phyloP scores from a whole-genome alignment of 2,888 invertebrate species.

The Branchellion lobata region DNA sequence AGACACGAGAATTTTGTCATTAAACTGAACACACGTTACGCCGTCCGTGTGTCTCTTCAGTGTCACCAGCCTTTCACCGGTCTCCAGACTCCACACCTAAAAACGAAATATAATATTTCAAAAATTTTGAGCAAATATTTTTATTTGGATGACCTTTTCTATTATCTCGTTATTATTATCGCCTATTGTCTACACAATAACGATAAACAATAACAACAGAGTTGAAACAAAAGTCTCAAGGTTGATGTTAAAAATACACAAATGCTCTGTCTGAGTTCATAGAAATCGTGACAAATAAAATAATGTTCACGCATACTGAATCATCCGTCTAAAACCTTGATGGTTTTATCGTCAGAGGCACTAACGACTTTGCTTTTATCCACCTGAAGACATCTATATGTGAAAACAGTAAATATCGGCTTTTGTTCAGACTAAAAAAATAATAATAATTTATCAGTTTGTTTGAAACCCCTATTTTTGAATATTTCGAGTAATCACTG shows the following conservation, averaged over 20 bases:
- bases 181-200: too few species aligned
- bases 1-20: slow-evolving; percentile 65
- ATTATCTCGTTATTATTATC: too few species aligned
- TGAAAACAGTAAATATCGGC: neutral
- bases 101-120: slow-evolving; percentile 50
- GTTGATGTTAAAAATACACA: too few species aligned
- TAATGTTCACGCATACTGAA: neutral
- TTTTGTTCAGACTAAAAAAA: too few species aligned
- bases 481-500: too few species aligned
- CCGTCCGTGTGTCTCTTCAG: slow-evolving; percentile 65
- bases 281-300: too few species aligned
- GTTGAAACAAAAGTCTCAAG: neutral
- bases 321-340: slow-evolving; percentile 61
- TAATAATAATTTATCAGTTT: too few species aligned
- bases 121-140: too few species aligned
- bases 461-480: too few species aligned
- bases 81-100: slow-evolving; percentile 65
- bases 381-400: slow-evolving; percentile 64
- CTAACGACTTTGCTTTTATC: slow-evolving; percentile 66
- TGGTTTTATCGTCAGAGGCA: slow-evolving; percentile 66
- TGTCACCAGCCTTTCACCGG: slow-evolving; percentile 64
- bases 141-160: too few species aligned
- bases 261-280: too few species aligned
- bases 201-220: too few species aligned
- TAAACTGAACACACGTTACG: slow-evolving; percentile 66